Percentiles rank a stretch among this genome's conserved stretches.
Evolutionary conservation across 2,113 vertebrate species (phyloP).

Genomic region (Synodontis membranacea): DNA sequence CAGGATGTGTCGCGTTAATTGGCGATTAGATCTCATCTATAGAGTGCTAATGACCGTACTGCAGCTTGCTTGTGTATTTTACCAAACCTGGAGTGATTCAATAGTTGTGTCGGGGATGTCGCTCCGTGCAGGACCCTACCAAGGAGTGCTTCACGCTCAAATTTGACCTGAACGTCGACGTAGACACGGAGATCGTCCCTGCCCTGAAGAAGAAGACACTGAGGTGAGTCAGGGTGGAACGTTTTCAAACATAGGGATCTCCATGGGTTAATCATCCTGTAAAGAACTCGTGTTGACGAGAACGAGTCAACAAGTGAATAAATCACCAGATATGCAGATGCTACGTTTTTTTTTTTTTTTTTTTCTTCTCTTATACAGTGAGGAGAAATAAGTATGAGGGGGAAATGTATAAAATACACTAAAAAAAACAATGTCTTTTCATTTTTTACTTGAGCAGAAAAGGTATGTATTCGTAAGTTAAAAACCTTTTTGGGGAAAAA

Average conservation of each 20-base stretch:
- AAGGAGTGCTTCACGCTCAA: conserved; percentile 97
- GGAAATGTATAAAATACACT: background rate
- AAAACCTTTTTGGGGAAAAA: too few species aligned
- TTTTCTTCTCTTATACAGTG: background rate
- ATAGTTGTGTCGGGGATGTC: conserved; percentile 39
- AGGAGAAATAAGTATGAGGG: background rate
- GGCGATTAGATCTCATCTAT: background rate
- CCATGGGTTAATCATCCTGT: too few species aligned
- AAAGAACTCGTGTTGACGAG: too few species aligned
- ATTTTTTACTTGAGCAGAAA: background rate
- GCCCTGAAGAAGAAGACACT: conserved; percentile 92
- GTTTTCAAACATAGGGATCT: background rate
- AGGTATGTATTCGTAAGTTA: background rate
- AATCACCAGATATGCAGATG: background rate
- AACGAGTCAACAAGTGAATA: too few species aligned
- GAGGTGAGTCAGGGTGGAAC: conserved; percentile 71
- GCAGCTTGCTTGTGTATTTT: conserved; percentile 1
- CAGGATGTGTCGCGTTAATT: conserved; percentile 23
- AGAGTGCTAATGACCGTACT: background rate
- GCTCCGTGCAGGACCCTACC: conserved; percentile 84
- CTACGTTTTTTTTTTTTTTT: background rate
- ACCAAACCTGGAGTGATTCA: background rate
- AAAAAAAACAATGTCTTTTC: background rate
- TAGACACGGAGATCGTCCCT: conserved; percentile 87
- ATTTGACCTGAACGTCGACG: conserved; percentile 86